These are phyloP conservation scores for Silurus aristotelis DNA, from an alignment of 2,797 vertebrate genomes.

Conservation along the genomic window DNA sequence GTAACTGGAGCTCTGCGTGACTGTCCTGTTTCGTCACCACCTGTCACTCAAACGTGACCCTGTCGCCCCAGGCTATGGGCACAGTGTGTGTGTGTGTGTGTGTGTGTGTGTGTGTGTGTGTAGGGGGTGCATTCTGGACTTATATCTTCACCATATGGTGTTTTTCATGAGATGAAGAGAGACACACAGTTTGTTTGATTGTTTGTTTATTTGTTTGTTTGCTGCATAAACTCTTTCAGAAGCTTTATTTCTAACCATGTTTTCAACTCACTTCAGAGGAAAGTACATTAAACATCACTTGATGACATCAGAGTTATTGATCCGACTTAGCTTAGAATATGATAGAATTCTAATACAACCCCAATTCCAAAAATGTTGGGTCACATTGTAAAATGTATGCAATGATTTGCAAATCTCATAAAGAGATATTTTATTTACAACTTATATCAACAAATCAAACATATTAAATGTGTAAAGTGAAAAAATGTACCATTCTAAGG, in stretches of 20 bases:
- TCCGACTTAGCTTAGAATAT: too few species aligned
- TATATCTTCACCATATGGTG: constrained; percentile 19
- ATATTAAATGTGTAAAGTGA: too few species aligned
- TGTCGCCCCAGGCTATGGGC: constrained; percentile 34
- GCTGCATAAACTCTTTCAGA: neutral
- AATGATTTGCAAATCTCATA: too few species aligned
- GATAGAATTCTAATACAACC: too few species aligned
- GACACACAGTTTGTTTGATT: neutral
- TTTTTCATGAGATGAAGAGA: neutral
- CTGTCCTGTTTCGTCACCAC: constrained; percentile 58
- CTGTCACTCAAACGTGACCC: constrained; percentile 58
- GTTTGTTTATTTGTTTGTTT: neutral
- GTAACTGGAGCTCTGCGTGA: constrained; percentile 50
- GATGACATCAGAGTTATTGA: neutral
- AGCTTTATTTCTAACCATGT: neutral
- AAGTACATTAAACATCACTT: neutral
- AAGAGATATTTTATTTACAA: too few species aligned
- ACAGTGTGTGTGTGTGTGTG: constrained; percentile 41
- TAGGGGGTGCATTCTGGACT: neutral
- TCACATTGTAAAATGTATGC: too few species aligned
- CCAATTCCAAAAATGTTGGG: too few species aligned
- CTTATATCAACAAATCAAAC: too few species aligned
- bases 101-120: constrained; percentile 31
- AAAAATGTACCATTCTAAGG: too few species aligned
- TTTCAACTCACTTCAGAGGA: neutral